Conservation (phyloP, 2,888 invertebrate species). For the Euzetes globulus region DNA sequence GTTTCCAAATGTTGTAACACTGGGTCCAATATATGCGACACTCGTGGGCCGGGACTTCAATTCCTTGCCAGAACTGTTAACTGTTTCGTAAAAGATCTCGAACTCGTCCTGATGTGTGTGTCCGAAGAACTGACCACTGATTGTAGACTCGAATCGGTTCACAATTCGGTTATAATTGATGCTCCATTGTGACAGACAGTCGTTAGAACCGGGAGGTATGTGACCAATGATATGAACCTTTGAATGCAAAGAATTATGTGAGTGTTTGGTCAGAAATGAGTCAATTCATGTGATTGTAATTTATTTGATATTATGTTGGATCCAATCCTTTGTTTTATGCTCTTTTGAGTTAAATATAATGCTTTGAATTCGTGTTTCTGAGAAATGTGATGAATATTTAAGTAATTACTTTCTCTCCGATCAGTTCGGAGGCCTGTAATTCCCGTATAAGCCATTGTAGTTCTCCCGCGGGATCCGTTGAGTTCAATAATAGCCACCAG, state of each 20-base stretch:
- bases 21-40: slow-evolving; percentile 75
- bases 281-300: neutral
- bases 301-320: no score
- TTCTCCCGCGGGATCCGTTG: slow-evolving; percentile 61
- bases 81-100: slow-evolving; percentile 59
- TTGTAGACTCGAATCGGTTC: slow-evolving; percentile 58
- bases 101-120: slow-evolving; percentile 92
- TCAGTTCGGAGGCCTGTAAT: slow-evolving; percentile 63
- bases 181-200: slow-evolving; percentile 62
- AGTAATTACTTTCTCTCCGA: slow-evolving; percentile 54
- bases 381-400: neutral
- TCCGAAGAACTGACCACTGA: slow-evolving; percentile 72
- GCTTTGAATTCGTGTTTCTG: neutral
- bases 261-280: neutral
- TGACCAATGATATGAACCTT: slow-evolving; percentile 73
- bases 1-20: slow-evolving; percentile 62
- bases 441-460: slow-evolving; percentile 71
- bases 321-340: no score
- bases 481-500: slow-evolving; percentile 47
- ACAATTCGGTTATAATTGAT: slow-evolving; percentile 41
- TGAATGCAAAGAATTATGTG: neutral
- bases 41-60: slow-evolving; percentile 52
- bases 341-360: no score
- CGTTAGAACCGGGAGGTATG: slow-evolving; percentile 64
- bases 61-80: neutral